phyloP scores from a whole-genome alignment of 2,888 invertebrate species.

The Thera britannica region DNA sequence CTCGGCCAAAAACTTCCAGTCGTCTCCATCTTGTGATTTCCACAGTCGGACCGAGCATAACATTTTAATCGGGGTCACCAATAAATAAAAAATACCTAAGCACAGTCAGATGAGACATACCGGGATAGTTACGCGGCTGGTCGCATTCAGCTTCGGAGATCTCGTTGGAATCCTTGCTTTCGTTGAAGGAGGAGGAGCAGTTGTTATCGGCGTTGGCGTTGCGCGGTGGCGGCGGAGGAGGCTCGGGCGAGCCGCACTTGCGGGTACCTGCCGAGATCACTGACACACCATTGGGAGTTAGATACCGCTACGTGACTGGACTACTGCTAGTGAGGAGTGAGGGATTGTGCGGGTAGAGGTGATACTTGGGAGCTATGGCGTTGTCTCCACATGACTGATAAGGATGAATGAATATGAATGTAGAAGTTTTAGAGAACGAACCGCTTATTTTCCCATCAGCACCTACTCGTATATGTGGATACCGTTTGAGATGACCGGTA shows the following conservation, averaged over 20 bases:
- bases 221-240: conserved; percentile 91
- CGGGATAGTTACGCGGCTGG: conserved; percentile 93
- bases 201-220: conserved; percentile 92
- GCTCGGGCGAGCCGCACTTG: conserved; percentile 83
- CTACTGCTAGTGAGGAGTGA: too few relatives aligned
- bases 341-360: not conserved
- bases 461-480: too few relatives aligned
- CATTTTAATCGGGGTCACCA: too few relatives aligned
- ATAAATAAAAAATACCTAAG: too few relatives aligned
- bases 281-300: conserved; percentile 21
- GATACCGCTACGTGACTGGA: conserved; percentile 20
- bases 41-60: too few relatives aligned
- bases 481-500: too few relatives aligned
- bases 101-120: conserved; percentile 70
- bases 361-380: not conserved
- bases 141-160: conserved; percentile 97
- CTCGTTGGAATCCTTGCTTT: conserved; percentile 97
- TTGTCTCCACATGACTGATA: too few relatives aligned
- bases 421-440: too few relatives aligned
- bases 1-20: too few relatives aligned
- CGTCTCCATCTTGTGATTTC: too few relatives aligned
- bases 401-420: too few relatives aligned
- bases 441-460: too few relatives aligned
- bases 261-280: conserved; percentile 63
- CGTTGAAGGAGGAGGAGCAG: conserved; percentile 93